Base-by-base conservation (phyloP, 2,797 vertebrate species). In the Jordanella pulchra region DNA sequence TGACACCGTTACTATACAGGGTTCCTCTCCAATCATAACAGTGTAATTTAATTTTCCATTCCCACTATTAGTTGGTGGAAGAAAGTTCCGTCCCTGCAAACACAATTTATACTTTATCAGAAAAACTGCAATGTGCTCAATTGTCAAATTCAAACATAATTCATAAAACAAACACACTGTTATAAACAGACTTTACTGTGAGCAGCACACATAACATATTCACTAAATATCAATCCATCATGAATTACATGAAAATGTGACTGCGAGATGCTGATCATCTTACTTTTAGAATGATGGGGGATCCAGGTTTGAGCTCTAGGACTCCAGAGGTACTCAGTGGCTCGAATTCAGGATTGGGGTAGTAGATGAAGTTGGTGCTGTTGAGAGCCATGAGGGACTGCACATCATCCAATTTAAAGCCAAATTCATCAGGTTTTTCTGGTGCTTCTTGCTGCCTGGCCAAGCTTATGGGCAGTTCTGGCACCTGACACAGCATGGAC, bases 281-380 rank as follows among this genome's bases (percentile, higher is more conserved):
- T 92, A 98, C 98, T 96, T 99, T 99, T 48, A 99, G 92, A 84
- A 99, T 99, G 73, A 99, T 97, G 15, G 97, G 97, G 1, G 97
- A 98, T 55, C 97, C 98, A 0, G 98, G 98, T 86, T 99, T 99
- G 60, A 99, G 93, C 88, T 99, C 97, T 90, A 97, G 91, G 56
- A 97, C 95, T 1, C 97, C 97, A 0, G 97, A 96, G 47, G 94
- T 91, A 55, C 95, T 95, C 55, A 99, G 96, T 1, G 92, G 94
- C 74, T 99, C 98, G 39, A 99, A 99, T 79, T 96, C 93, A 0
- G 98, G 98, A 81, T 99, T 97, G 27, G 98, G 97, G 53, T 97
- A 98, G 87, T 98, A 99, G 80, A 97, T 95, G 71, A 99, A 99
- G 87, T 96, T 97, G 84, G 95, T 97, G 93, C 90, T 96, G 91